Conservation (phyloP, 1,140 invertebrate species). For the Delia radicum region DNA sequence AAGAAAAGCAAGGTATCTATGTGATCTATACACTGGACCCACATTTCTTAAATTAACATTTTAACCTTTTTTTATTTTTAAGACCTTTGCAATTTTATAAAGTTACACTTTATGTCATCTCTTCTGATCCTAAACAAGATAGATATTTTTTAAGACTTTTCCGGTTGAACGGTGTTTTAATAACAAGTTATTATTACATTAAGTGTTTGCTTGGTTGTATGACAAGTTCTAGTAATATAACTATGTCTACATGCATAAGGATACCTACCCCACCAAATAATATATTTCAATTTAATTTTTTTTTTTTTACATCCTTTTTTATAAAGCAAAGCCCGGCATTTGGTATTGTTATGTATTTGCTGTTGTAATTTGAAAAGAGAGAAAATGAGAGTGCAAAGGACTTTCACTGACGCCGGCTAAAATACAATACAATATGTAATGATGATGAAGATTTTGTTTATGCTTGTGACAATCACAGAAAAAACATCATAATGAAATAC, state of each 20-base stretch:
- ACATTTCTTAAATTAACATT: too few relatives aligned
- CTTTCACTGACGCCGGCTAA: slow-evolving; percentile 44
- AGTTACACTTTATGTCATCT: too few relatives aligned
- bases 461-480: not conserved
- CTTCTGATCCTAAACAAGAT: too few relatives aligned
- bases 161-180: too few relatives aligned
- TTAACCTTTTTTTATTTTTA: too few relatives aligned
- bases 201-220: too few relatives aligned
- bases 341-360: not conserved
- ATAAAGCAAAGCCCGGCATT: not conserved
- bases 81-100: too few relatives aligned
- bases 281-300: not conserved
- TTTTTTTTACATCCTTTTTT: not conserved
- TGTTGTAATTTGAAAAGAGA: not conserved
- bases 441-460: not conserved
- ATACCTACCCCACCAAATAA: slow-evolving; percentile 25
- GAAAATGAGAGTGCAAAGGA: slow-evolving; percentile 39
- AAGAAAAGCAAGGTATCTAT: too few relatives aligned
- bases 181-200: too few relatives aligned
- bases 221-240: too few relatives aligned
- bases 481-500: not conserved
- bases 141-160: too few relatives aligned
- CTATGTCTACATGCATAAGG: not conserved
- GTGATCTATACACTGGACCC: too few relatives aligned
- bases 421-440: not conserved